phyloP scores from a whole-genome alignment of 2,113 vertebrate species.

The Murina feae region DNA sequence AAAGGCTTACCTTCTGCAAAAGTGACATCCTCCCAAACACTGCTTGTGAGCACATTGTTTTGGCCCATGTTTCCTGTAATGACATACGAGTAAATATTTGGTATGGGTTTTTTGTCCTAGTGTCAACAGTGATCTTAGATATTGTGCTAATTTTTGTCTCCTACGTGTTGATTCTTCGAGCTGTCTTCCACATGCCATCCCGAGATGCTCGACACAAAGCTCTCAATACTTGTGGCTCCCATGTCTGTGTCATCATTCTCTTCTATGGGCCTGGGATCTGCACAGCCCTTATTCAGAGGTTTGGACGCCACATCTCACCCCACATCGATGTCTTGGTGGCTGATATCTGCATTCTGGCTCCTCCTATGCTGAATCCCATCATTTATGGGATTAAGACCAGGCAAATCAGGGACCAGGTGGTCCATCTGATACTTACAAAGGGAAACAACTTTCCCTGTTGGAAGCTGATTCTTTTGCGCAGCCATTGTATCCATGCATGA shows the following conservation, averaged over 20 bases:
- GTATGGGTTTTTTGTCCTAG: neutral
- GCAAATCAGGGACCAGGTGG: neutral
- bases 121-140: neutral
- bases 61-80: neutral
- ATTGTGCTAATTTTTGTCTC: neutral
- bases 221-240: neutral
- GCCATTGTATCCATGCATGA: neutral
- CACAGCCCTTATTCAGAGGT: constrained; percentile 61
- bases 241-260: neutral
- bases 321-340: constrained; percentile 36
- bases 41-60: neutral
- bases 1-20: neutral
- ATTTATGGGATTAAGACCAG: constrained; percentile 70
- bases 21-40: neutral
- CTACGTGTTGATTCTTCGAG: neutral
- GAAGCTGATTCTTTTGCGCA: neutral
- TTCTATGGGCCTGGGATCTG: constrained; percentile 46
- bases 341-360: constrained; percentile 53
- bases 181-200: neutral
- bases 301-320: neutral
- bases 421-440: neutral
- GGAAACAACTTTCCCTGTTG: neutral
- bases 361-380: constrained; percentile 60
- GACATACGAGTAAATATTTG: neutral
- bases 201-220: neutral